Evolutionary conservation across 2,113 vertebrate species (phyloP).

Genomic region (Grammomys dolichurus): DNA sequence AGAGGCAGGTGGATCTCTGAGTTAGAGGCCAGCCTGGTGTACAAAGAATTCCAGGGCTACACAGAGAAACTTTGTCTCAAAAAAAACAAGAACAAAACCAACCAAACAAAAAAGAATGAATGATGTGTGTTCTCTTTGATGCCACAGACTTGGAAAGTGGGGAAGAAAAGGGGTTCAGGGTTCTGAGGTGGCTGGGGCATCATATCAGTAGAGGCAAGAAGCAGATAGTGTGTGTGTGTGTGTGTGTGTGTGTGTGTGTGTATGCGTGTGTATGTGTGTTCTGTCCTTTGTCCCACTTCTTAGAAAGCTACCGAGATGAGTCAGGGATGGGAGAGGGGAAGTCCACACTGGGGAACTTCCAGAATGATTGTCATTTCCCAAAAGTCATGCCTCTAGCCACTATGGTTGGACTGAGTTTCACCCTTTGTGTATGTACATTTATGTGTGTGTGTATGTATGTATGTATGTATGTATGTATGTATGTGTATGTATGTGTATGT

Average conservation of each 20-base stretch:
- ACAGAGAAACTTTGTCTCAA: not conserved
- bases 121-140: not conserved
- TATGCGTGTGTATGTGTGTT: not conserved
- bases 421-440: not conserved
- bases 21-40: not conserved
- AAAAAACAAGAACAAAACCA: not conserved
- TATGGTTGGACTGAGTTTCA: too few species aligned
- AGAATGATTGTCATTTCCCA: not conserved
- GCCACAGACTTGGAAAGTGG: not conserved
- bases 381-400: not conserved
- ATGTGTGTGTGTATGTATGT: not conserved
- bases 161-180: not conserved
- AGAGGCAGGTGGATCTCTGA: not conserved
- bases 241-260: too few species aligned
- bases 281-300: not conserved
- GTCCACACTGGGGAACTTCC: not conserved
- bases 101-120: not conserved
- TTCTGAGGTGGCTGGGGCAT: not conserved
- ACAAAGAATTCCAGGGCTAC: not conserved
- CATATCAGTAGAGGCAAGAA: not conserved
- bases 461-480: too few species aligned
- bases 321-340: not conserved
- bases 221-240: not conserved
- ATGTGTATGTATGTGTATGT: too few species aligned
- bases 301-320: not conserved